A percentile compares a stretch with the other conserved stretches of the same genome.
These are phyloP conservation scores for Eueremaeus valkanovi DNA, from an alignment of 2,888 invertebrate species.

Conservation along the genomic window DNA sequence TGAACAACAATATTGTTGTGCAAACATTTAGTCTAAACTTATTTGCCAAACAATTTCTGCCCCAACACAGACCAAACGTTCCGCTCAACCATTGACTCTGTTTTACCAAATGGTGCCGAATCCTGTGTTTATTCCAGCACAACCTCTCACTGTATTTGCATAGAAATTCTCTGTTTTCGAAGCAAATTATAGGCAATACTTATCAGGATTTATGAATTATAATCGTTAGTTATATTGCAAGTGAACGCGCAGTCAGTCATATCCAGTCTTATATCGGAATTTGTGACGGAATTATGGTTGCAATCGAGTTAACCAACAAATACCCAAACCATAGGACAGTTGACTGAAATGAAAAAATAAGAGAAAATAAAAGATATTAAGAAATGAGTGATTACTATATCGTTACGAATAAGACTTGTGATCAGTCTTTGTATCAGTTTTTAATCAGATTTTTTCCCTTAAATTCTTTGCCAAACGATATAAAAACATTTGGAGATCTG, in stretches of 20 bases:
- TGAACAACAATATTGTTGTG: conserved; percentile 22
- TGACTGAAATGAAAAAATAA: not conserved
- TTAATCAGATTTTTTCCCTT: not conserved
- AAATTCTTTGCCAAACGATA: no score
- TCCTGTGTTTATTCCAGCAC: conserved; percentile 14
- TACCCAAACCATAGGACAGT: not conserved
- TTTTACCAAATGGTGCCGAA: conserved; percentile 12
- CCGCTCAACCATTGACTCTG: conserved; percentile 3
- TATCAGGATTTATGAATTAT: conserved; percentile 1
- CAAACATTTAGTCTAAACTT: conserved; percentile 8
- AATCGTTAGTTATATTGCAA: not conserved
- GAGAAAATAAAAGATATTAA: not conserved
- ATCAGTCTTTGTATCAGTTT: not conserved
- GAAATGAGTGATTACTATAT: conserved; percentile 5
- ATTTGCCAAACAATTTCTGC: conserved; percentile 7
- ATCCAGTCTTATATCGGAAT: not conserved
- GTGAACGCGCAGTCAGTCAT: not conserved
- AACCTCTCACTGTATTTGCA: conserved; percentile 4
- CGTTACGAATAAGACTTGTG: not conserved
- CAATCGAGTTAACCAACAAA: conserved; percentile 6
- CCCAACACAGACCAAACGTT: conserved; percentile 1
- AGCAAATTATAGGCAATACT: not conserved
- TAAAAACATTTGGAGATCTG: no score
- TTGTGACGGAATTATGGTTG: not conserved
- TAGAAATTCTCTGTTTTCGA: not conserved